phyloP scores from a whole-genome alignment of 2,113 vertebrate genomes.

The Chloroceryle aenea region DNA sequence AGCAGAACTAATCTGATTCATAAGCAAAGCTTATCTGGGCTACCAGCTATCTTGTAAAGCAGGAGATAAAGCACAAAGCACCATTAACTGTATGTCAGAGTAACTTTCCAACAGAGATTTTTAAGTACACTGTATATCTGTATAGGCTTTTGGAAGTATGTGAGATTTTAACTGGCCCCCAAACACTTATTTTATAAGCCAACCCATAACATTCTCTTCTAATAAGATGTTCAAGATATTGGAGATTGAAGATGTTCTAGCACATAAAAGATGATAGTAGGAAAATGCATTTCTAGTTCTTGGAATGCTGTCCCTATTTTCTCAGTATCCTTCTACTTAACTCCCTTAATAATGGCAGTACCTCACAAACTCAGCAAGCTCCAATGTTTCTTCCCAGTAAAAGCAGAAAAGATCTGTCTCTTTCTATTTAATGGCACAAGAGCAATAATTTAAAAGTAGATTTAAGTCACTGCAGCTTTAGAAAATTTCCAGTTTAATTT shows the following conservation, averaged over 20 bases:
- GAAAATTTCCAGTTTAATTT: not conserved
- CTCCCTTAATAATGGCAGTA: not conserved
- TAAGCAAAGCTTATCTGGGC: not conserved
- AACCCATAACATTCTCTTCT: not conserved
- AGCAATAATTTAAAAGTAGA: not conserved
- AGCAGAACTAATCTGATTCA: not conserved
- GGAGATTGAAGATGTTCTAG: not conserved
- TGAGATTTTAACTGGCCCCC: not conserved
- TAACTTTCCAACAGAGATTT: not conserved
- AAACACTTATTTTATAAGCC: not conserved
- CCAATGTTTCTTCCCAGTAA: not conserved
- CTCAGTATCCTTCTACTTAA: not conserved
- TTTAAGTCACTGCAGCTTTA: not conserved
- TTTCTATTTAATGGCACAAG: not conserved
- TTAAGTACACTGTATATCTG: not conserved
- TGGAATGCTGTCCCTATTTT: not conserved
- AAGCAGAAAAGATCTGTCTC: not conserved
- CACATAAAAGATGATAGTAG: not conserved
- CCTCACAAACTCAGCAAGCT: not conserved
- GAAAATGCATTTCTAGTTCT: not conserved
- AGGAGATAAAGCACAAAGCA: not conserved
- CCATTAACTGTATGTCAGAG: not conserved
- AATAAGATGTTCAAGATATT: not conserved
- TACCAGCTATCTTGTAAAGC: not conserved
- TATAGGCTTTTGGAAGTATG: not conserved